A percentile compares a stretch with the other conserved stretches of the same genome.
Conservation (phyloP, 2,888 invertebrate genomes). For the Trisateles emortualis region DNA sequence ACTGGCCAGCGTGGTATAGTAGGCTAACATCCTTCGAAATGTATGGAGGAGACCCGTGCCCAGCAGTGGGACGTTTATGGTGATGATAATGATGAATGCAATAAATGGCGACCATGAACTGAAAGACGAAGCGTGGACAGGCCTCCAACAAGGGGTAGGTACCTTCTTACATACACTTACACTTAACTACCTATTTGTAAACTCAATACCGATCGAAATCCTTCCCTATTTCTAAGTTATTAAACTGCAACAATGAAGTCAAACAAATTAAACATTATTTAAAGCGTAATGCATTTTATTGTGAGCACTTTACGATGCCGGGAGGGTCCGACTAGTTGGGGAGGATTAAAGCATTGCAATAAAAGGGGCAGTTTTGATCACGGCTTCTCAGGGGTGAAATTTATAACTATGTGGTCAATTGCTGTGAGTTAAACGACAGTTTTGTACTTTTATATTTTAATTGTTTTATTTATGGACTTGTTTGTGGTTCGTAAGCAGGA, state of each 20-base stretch:
- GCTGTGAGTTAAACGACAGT: constrained; percentile 24
- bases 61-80: too few relatives aligned
- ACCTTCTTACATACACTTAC: neutral
- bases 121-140: too few relatives aligned
- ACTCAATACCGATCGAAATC: too few relatives aligned
- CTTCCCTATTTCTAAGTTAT: constrained; percentile 24
- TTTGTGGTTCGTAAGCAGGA: too few relatives aligned
- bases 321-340: constrained; percentile 39
- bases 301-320: constrained; percentile 36
- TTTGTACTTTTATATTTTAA: constrained; percentile 3
- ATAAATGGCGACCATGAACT: too few relatives aligned
- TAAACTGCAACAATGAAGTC: constrained; percentile 40
- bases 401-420: constrained; percentile 46
- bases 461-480: too few relatives aligned
- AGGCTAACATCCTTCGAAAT: too few relatives aligned
- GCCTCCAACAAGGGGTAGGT: neutral
- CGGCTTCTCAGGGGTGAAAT: constrained; percentile 46
- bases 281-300: constrained; percentile 53
- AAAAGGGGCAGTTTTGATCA: constrained; percentile 52
- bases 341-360: constrained; percentile 47
- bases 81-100: too few relatives aligned
- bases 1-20: too few relatives aligned
- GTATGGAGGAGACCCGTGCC: too few relatives aligned
- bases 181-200: neutral
- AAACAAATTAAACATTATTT: constrained; percentile 51